phyloP scores from a whole-genome alignment of 1,140 invertebrate genomes.

The Bombus pyrosoma region DNA sequence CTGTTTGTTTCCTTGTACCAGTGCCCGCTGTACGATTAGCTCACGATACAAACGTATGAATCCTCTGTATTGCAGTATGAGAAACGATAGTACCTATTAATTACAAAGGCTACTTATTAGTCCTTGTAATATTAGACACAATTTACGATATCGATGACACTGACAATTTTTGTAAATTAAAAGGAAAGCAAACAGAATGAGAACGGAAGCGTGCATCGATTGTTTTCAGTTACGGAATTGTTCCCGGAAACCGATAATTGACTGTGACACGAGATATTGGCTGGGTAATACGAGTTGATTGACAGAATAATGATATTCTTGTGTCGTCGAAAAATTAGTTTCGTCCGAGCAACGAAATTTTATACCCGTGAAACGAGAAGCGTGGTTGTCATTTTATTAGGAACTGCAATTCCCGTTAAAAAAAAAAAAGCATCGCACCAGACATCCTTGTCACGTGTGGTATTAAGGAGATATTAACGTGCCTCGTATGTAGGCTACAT shows the following conservation, averaged over 20 bases:
- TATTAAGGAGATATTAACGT: neutral
- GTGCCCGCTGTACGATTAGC: neutral
- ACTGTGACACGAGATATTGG: slow-evolving; percentile 25
- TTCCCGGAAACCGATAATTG: slow-evolving; percentile 16
- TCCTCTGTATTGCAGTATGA: neutral
- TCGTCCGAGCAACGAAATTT: neutral
- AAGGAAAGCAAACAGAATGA: neutral
- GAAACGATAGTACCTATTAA: neutral
- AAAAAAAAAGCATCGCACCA: neutral
- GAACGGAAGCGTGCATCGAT: neutral
- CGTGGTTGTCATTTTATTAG: neutral
- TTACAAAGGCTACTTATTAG: neutral
- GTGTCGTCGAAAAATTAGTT: slow-evolving; percentile 25
- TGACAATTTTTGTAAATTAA: neutral
- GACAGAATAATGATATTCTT: slow-evolving; percentile 37
- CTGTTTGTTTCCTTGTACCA: neutral
- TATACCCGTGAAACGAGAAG: neutral
- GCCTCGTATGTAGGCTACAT: neutral
- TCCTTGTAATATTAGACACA: neutral
- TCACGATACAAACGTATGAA: neutral
- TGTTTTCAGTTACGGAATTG: neutral
- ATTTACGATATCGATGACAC: neutral
- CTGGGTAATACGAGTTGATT: slow-evolving; percentile 2
- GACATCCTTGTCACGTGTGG: neutral
- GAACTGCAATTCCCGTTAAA: neutral